These are phyloP conservation scores for Euura lappo DNA, from an alignment of 1,140 invertebrate genomes.

Conservation along the genomic window DNA sequence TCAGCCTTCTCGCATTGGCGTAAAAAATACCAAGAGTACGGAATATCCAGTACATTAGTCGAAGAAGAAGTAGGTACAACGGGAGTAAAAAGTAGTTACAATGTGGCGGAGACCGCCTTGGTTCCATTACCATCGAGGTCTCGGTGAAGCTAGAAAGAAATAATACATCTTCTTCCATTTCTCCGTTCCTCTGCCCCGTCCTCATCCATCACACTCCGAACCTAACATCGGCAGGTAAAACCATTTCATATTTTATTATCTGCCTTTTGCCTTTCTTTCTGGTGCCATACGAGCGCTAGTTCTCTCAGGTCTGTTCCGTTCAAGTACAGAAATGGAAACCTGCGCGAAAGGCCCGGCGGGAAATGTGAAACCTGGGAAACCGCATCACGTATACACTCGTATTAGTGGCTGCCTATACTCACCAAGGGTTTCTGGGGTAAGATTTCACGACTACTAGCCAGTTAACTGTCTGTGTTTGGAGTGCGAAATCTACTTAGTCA, in stretches of 20 bases:
- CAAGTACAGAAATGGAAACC: conserved; percentile 28
- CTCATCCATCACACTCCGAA: conserved; percentile 42
- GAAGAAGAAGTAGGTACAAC: not conserved
- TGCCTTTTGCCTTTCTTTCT: conserved; percentile 17
- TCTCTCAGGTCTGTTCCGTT: not conserved
- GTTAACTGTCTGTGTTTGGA: conserved; percentile 1
- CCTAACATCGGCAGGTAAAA: conserved; percentile 36
- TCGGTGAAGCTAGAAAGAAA: conserved; percentile 32
- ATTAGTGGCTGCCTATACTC: not conserved
- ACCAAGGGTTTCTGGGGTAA: not conserved
- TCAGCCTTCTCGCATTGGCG: too few species aligned
- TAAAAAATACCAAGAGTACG: too few species aligned
- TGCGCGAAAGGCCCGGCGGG: conserved; percentile 7
- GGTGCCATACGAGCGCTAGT: not conserved
- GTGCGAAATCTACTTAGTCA: not conserved
- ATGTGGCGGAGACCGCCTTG: conserved; percentile 25
- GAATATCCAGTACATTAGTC: not conserved
- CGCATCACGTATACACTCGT: not conserved
- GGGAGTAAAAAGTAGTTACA: not conserved
- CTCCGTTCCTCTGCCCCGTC: conserved; percentile 20
- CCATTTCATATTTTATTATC: conserved; percentile 42
- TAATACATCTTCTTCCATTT: conserved; percentile 42
- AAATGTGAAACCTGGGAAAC: not conserved
- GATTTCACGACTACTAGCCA: not conserved
- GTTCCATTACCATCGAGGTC: conserved; percentile 41